phyloP scores from a whole-genome alignment of 2,113 vertebrate species.

The Cynoglossus semilaevis region DNA sequence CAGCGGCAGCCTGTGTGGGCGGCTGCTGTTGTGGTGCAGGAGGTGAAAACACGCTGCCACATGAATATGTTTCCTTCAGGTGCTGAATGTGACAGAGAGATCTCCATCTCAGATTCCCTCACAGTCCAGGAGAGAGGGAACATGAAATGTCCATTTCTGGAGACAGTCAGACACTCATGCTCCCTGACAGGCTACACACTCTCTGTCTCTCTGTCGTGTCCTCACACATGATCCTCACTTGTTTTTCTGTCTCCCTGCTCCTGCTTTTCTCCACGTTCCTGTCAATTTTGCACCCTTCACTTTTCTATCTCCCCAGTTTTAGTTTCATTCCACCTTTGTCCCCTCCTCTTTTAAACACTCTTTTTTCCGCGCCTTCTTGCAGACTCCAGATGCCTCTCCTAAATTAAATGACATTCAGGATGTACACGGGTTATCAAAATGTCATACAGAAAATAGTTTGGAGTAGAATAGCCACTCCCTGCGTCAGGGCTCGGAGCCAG shows the following conservation, averaged over 20 bases:
- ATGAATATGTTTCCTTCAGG: slow-evolving; percentile 41
- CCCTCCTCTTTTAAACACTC: background rate
- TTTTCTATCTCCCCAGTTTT: slow-evolving; percentile 7
- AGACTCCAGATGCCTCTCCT: slow-evolving; percentile 40
- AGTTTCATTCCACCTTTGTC: slow-evolving; percentile 1
- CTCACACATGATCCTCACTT: slow-evolving; percentile 4
- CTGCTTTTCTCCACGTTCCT: slow-evolving; percentile 4
- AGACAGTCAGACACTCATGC: slow-evolving; percentile 58
- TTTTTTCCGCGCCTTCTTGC: slow-evolving; percentile 41
- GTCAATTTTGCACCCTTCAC: slow-evolving; percentile 22
- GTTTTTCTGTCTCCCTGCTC: slow-evolving; percentile 21
- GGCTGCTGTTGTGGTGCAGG: slow-evolving; percentile 52
- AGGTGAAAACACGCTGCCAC: slow-evolving; percentile 51
- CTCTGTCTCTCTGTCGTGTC: slow-evolving; percentile 21
- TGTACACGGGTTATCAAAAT: slow-evolving; percentile 51
- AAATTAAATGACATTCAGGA: slow-evolving; percentile 45
- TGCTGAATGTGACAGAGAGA: slow-evolving; percentile 60
- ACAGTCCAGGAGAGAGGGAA: slow-evolving; percentile 45
- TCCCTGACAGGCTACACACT: slow-evolving; percentile 59
- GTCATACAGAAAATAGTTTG: slow-evolving; percentile 42
- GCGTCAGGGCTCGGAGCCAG: slow-evolving; percentile 19
- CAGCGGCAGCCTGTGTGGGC: slow-evolving; percentile 28
- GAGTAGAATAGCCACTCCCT: slow-evolving; percentile 26
- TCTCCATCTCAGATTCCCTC: slow-evolving; percentile 41
- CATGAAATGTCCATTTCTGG: slow-evolving; percentile 64